Evolutionary conservation across 2,888 invertebrate genomes (phyloP).

Genomic region (Nemotelus nigrinus): DNA sequence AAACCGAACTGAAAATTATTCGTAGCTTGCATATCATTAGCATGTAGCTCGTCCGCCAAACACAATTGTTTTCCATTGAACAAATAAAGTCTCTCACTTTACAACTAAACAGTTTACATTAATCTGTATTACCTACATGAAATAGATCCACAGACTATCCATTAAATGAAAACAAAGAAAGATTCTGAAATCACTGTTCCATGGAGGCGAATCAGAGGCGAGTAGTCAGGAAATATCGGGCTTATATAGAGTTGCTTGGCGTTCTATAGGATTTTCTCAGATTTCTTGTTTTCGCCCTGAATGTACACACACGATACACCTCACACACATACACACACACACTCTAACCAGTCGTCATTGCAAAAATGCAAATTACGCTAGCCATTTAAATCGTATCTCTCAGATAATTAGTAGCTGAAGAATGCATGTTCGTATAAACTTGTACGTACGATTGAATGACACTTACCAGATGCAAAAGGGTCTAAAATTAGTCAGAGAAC

Average conservation of each 20-base stretch:
- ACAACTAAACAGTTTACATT: too few species aligned
- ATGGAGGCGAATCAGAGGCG: background rate
- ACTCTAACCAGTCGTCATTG: background rate
- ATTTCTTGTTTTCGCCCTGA: background rate
- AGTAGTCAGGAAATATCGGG: background rate
- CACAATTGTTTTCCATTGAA: too few species aligned
- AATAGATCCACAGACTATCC: background rate
- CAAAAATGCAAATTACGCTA: conserved; percentile 39
- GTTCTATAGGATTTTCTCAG: conserved; percentile 14
- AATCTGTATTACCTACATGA: too few species aligned
- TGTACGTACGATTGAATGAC: conserved; percentile 36
- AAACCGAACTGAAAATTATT: too few species aligned
- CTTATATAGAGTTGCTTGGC: background rate
- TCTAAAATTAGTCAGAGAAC: conserved; percentile 41
- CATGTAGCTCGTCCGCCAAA: too few species aligned
- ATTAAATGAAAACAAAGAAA: conserved; percentile 1
- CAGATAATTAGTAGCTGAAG: conserved; percentile 39
- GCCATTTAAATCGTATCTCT: conserved; percentile 36
- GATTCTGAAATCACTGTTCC: conserved; percentile 9
- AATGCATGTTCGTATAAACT: conserved; percentile 13
- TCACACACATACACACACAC: background rate
- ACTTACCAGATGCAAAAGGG: conserved; percentile 42
- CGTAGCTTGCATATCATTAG: too few species aligned
- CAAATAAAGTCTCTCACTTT: too few species aligned
- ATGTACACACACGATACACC: background rate